These are phyloP conservation scores for Sitta europaea DNA, from an alignment of 2,113 vertebrate species.

Conservation along the genomic window DNA sequence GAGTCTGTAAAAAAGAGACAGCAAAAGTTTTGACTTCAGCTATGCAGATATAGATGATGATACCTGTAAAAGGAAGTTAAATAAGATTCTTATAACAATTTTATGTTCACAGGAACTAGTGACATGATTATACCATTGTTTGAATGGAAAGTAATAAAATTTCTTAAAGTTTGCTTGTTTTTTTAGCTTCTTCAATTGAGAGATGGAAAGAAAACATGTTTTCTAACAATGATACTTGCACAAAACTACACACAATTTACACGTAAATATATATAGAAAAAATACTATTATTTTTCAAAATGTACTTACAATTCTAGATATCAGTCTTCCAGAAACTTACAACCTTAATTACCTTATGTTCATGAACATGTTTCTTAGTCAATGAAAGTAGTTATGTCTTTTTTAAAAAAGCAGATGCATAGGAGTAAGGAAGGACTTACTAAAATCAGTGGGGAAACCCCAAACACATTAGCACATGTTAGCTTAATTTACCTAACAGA, in stretches of 20 bases:
- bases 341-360: neutral
- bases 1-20: neutral
- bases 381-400: neutral
- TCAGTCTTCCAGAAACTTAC: neutral
- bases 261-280: neutral
- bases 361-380: neutral
- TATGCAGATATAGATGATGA: neutral
- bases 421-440: neutral
- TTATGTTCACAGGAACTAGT: neutral
- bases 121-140: neutral
- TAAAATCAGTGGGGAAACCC: neutral
- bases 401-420: neutral
- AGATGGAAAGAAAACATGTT: neutral
- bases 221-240: neutral
- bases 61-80: neutral
- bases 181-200: neutral
- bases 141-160: neutral
- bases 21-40: neutral
- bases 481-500: neutral
- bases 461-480: neutral
- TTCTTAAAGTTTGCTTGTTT: neutral
- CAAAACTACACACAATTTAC: neutral
- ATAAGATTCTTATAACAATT: neutral
- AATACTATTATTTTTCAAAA: neutral
- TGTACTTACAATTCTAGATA: neutral